Base-by-base conservation (phyloP, 2,113 vertebrate genomes). In the Corvus hawaiiensis region DNA sequence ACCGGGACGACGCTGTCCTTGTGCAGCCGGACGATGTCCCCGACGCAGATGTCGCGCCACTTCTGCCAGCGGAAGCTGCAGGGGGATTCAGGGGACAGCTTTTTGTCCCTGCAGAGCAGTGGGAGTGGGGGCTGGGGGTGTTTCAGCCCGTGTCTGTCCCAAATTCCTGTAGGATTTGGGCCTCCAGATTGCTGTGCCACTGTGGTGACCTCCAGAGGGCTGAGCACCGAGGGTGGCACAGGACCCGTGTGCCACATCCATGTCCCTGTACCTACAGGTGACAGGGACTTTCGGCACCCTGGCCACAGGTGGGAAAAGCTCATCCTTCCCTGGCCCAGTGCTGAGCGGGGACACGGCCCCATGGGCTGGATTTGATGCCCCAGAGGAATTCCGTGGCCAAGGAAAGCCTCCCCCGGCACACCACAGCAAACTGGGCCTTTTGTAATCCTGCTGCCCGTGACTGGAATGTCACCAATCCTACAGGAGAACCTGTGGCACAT, bases 1-100 rank as follows among this genome's bases (percentile, higher is more conserved):
- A 99, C 99, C 35, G 99, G 99, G 11, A 99, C 97, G 1, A 98
- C 61, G 96, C 98, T 98, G 93, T 99, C 98, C 89, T 98, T 99
- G 46, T 46, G 97, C 91, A 99, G 97, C 35, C 98, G 97, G 37
- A 99, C 76, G 15, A 99, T 78, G 66, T 99, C 99, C 37, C 99
- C 99, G 5, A 99, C 98, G 12, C 94, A 73, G 62, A 99, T 72
- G 74, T 99, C 97, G 3, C 95, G 91, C 99, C 99, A 99, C 69
- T 97, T 97, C 54, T 71, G 97, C 90, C 93, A 51, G 56, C 6
- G 51, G 91, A 99, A 99, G 16, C 99, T 99, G 93, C 3, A 4
- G 77, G 41, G 48, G 16, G 32, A 51, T 23, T 3, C 3, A 52
- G 28, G 37, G 30, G 16, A 49, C 30, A 33, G 3, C 2, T 3